Conservation (phyloP, 2,888 invertebrate genomes). For the Lasioglossum calceatum region DNA sequence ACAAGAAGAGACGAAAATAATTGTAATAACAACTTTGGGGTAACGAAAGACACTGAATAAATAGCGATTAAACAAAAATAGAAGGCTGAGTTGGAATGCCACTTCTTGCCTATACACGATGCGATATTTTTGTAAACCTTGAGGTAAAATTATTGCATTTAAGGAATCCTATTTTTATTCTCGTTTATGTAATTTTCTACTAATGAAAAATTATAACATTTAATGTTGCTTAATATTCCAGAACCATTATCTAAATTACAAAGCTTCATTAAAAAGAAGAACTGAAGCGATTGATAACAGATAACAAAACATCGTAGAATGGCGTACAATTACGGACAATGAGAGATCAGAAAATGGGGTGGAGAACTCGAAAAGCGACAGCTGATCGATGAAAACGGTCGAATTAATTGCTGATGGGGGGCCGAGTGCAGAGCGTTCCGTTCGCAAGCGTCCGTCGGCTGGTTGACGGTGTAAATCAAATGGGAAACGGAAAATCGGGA, state of each 20-base stretch:
- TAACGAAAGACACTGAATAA: not conserved
- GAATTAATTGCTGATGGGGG: not conserved
- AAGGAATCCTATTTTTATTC: not conserved
- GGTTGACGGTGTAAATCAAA: conserved; percentile 13
- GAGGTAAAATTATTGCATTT: not conserved
- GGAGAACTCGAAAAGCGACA: not conserved
- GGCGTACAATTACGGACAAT: not conserved
- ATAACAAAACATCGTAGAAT: not conserved
- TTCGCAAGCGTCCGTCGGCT: not conserved
- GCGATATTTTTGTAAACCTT: not conserved
- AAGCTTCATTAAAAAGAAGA: not conserved
- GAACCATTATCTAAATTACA: not conserved
- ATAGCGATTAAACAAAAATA: not conserved
- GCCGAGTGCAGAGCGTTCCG: not conserved
- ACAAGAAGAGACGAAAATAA: not conserved
- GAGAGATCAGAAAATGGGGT: not conserved
- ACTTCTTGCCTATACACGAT: not conserved
- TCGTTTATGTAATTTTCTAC: not conserved
- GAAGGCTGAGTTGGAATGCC: not conserved
- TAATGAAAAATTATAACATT: not conserved
- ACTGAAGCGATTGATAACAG: not conserved
- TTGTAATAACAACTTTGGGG: not conserved
- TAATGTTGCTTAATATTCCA: not conserved
- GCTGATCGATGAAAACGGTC: not conserved
- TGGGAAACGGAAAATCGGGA: conserved; percentile 22